Percentiles rank a stretch among this genome's conserved stretches.
Evolutionary conservation across 1,140 invertebrate genomes (phyloP).

Genomic region (Venturia canescens): DNA sequence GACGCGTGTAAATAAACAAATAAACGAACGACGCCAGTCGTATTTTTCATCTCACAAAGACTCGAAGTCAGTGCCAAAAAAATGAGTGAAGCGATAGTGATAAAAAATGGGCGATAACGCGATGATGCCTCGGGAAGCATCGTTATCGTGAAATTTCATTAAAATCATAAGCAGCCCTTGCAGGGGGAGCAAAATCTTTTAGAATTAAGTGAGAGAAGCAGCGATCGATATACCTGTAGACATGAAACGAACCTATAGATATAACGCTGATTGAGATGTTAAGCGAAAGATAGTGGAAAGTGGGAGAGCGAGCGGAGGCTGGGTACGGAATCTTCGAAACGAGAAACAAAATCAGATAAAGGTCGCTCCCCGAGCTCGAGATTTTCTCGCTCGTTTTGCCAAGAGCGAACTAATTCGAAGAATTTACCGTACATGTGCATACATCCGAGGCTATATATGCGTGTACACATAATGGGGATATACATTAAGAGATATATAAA

Average conservation of each 20-base stretch:
- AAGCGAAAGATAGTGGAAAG: constrained; percentile 30
- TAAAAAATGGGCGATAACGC: too few relatives aligned
- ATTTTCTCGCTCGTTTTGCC: constrained; percentile 30
- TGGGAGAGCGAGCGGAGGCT: constrained; percentile 19
- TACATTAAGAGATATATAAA: constrained; percentile 22
- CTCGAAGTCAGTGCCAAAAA: too few relatives aligned
- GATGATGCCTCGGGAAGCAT: too few relatives aligned
- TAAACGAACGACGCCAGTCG: too few relatives aligned
- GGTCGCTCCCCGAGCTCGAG: constrained; percentile 16
- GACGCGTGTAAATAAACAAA: too few relatives aligned
- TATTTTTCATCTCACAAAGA: too few relatives aligned
- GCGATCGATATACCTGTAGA: neutral
- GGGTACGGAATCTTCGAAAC: constrained; percentile 37
- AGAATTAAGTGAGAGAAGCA: too few relatives aligned
- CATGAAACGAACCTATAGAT: neutral
- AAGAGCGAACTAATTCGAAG: constrained; percentile 40
- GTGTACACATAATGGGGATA: neutral
- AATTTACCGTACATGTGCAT: constrained; percentile 25
- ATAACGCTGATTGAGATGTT: constrained; percentile 38
- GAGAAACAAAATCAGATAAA: constrained; percentile 44
- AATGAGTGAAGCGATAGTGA: too few relatives aligned
- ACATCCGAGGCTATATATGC: neutral
- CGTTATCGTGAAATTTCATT: too few relatives aligned
- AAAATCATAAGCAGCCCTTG: too few relatives aligned
- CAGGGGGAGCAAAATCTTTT: too few relatives aligned